Base-by-base conservation (phyloP, 2,888 invertebrate species). In the Macrophya alboannulata region DNA sequence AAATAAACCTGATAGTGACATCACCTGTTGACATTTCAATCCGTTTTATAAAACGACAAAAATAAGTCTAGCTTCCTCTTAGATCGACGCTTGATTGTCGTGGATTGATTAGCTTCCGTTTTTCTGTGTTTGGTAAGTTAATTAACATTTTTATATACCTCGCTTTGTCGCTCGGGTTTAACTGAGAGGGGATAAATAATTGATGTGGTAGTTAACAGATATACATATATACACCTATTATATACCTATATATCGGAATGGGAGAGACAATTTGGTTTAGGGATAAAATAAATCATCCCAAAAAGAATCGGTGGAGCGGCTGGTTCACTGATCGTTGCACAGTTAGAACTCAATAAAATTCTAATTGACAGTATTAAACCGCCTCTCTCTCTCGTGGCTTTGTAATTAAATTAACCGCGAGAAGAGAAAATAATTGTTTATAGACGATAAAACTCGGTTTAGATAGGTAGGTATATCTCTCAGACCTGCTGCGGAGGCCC, bases 401-500 rank as follows among this genome's bases (percentile, higher is more conserved):
- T 86, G 86, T 87, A 86, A 87, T 87, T 87, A 86, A 87, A 87
- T 87, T 83, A 86, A 85, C 86, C 86, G 77, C 86, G 59, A 59
- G 31, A 84, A 31, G 3, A 31, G 31, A 87, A 84, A 79, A 79
- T 55, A 84, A 87, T 87, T 86, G 87, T 87, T 87, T 86, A 86
- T 85, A 84, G 83, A 86, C 85, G 86, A 87, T 87, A 87, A 86
- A 87, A 76, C 84, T 82, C 59, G 82, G 79, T 74, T 45, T 15
- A 37, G 74, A 74, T 45, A 74, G 45, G 21, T 15, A 40, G 51
- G 48, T 45, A 25, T 48, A 25, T 76, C 76, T 48, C 45, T 76
- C 76, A 17, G 43, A 15, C 45, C 21, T 1, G 10, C 21, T 1
- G 10, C 45, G 4, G 51, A 31, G 40, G 12, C 62, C 48, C 79